These are phyloP conservation scores for Urocynchramus pylzowi DNA, from an alignment of 2,113 vertebrate species.

Conservation along the genomic window DNA sequence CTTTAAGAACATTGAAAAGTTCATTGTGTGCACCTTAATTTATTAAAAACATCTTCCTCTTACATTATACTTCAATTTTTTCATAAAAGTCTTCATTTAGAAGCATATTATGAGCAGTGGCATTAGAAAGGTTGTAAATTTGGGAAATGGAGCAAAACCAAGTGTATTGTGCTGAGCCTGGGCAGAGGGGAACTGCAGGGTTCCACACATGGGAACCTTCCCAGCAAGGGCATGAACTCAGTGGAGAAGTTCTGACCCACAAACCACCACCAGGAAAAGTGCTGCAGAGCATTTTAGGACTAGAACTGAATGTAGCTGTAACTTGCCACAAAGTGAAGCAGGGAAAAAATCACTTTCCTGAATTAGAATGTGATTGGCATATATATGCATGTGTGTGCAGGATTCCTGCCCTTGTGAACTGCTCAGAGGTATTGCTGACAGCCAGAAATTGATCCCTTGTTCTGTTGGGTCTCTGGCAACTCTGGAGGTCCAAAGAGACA, in stretches of 20 bases:
- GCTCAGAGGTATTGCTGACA: background rate
- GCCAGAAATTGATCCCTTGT: background rate
- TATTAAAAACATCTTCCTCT: background rate
- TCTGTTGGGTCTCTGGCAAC: background rate
- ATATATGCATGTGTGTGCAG: fast-evolving
- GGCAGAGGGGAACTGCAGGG: background rate
- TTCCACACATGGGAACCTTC: background rate
- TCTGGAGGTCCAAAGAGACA: background rate
- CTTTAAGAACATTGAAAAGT: background rate
- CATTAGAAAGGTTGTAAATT: background rate
- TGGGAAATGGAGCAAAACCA: background rate
- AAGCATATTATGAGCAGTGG: background rate
- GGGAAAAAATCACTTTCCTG: background rate
- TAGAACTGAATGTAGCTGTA: background rate
- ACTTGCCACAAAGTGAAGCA: background rate
- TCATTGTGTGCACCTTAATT: background rate
- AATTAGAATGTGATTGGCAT: background rate
- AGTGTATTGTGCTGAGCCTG: background rate
- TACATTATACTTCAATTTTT: background rate
- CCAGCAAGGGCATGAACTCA: background rate
- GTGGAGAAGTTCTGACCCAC: background rate
- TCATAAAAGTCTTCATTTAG: background rate
- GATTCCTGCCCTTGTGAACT: background rate
- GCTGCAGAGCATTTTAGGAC: background rate
- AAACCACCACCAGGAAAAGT: background rate